Evolutionary conservation across 2,888 invertebrate genomes (phyloP).

Genomic region (Tachina fera): DNA sequence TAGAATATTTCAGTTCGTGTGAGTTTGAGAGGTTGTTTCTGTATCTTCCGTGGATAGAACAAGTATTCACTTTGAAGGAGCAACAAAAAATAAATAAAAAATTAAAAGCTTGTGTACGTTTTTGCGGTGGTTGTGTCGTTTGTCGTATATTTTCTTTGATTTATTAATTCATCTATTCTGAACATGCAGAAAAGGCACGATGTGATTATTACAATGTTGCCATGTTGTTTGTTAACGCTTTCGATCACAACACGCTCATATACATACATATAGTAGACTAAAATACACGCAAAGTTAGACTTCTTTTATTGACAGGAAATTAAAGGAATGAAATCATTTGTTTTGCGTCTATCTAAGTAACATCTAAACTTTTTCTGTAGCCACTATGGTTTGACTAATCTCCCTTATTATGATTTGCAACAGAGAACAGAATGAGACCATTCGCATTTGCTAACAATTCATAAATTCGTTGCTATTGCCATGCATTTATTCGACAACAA

Average conservation of each 20-base stretch:
- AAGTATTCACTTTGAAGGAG: constrained; percentile 13
- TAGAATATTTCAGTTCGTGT: constrained; percentile 27
- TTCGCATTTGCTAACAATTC: too few relatives aligned
- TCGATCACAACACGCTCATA: neutral
- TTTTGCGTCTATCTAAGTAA: neutral
- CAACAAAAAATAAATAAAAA: neutral
- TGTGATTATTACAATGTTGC: constrained; percentile 60
- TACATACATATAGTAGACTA: neutral
- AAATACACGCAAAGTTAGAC: neutral
- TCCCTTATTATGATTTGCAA: too few relatives aligned
- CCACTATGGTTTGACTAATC: too few relatives aligned
- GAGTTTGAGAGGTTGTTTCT: constrained; percentile 16
- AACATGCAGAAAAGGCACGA: constrained; percentile 16
- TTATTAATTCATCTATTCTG: constrained; percentile 61
- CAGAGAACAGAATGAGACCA: too few relatives aligned
- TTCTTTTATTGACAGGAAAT: neutral
- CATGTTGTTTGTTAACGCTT: constrained; percentile 60
- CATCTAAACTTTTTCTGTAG: too few relatives aligned
- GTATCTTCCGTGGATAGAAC: constrained; percentile 1
- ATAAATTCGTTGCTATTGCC: too few relatives aligned
- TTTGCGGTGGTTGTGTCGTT: constrained; percentile 32
- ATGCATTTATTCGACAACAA: too few relatives aligned
- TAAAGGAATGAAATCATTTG: constrained; percentile 36
- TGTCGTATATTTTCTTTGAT: constrained; percentile 60
- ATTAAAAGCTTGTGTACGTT: neutral